These are phyloP conservation scores for Arion vulgaris DNA, from an alignment of 1,140 invertebrate genomes.

Conservation along the genomic window DNA sequence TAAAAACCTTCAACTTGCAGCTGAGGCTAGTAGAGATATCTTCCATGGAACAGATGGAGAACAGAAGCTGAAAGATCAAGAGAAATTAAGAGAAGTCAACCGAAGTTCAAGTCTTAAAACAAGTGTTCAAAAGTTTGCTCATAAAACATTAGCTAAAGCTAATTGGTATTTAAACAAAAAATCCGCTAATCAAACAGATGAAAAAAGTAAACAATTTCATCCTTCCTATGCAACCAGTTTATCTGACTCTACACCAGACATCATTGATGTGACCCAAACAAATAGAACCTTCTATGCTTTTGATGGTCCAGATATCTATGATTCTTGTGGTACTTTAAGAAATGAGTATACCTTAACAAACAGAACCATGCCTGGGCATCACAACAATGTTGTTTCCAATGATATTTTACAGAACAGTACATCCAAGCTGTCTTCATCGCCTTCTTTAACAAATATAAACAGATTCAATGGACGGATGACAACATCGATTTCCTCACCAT, in stretches of 20 bases:
- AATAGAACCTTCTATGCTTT: background rate
- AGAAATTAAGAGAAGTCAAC: constrained; percentile 28
- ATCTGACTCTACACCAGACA: constrained; percentile 23
- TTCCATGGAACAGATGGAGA: background rate
- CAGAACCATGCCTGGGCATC: background rate
- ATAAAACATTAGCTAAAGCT: constrained; percentile 44
- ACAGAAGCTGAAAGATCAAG: background rate
- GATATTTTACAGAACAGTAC: background rate
- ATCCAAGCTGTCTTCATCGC: background rate
- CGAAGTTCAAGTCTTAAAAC: constrained; percentile 54
- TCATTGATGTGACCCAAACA: constrained; percentile 36
- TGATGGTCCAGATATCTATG: background rate
- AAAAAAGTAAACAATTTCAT: background rate
- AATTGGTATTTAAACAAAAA: constrained; percentile 39
- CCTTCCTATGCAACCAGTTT: background rate
- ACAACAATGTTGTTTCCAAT: background rate
- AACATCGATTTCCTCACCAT: constrained; percentile 1
- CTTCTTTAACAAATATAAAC: background rate
- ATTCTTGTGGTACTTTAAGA: background rate
- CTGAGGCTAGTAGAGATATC: background rate
- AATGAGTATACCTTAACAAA: background rate
- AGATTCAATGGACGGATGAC: background rate
- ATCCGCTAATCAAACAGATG: background rate
- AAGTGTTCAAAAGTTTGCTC: constrained; percentile 44
- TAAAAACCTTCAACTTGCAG: background rate